Conservation (phyloP, 2,888 invertebrate genomes). For the Nineta flava region DNA sequence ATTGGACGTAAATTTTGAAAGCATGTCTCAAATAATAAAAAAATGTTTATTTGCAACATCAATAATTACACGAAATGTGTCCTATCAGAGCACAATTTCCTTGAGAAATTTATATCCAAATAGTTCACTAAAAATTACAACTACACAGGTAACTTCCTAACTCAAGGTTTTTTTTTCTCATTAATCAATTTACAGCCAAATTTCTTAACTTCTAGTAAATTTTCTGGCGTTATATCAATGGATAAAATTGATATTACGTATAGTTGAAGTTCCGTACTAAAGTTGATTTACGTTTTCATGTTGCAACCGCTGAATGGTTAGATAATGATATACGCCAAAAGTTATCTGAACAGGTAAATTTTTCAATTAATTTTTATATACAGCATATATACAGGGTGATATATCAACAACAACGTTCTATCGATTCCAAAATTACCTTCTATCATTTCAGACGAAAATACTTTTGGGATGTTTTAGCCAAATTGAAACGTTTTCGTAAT, state of each 20-base stretch:
- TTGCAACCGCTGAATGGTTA: conserved; percentile 71
- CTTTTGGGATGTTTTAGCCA: no score
- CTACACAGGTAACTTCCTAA: conserved; percentile 38
- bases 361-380: no score
- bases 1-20: no score
- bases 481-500: no score
- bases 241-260: conserved; percentile 68
- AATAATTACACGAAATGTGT: not conserved
- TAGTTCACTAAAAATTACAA: conserved; percentile 49
- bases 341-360: conserved; percentile 37
- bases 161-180: not conserved
- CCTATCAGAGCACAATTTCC: conserved; percentile 56
- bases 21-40: no score
- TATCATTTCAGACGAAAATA: no score
- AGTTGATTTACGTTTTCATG: conserved; percentile 75
- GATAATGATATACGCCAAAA: conserved; percentile 50
- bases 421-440: no score
- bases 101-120: conserved; percentile 58
- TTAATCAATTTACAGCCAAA: conserved; percentile 26
- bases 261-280: conserved; percentile 71
- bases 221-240: conserved; percentile 56
- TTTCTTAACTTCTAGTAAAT: conserved; percentile 34
- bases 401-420: no score
- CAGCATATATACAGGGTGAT: no score
- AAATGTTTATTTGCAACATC: not conserved